phyloP scores from a whole-genome alignment of 2,797 vertebrate species.

The Phrynocephalus vlangalii region DNA sequence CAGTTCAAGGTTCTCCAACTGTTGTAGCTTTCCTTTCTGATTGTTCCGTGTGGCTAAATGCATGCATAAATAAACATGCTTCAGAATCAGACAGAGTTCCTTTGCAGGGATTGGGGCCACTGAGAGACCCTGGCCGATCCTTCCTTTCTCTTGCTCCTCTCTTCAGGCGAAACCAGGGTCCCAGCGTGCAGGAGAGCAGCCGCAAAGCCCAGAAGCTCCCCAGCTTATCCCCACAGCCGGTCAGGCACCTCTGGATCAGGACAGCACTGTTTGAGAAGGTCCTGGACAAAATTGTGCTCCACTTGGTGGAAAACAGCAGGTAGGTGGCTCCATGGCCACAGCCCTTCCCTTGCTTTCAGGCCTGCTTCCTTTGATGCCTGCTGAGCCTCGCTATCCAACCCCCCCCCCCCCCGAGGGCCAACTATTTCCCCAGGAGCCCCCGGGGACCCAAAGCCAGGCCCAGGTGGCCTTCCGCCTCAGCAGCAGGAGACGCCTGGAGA shows the following conservation, averaged over 20 bases:
- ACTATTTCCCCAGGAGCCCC: too few species aligned
- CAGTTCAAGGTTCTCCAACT: not conserved
- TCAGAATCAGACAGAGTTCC: not conserved
- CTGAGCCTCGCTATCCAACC: too few species aligned
- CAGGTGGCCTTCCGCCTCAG: too few species aligned
- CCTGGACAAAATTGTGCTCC: constrained; percentile 95
- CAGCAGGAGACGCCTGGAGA: too few species aligned
- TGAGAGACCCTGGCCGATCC: fast-evolving
- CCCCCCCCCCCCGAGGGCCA: too few species aligned
- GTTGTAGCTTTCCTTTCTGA: not conserved
- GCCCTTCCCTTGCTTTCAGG: not conserved
- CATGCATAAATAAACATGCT: not conserved
- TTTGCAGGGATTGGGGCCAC: not conserved
- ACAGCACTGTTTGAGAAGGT: constrained; percentile 96
- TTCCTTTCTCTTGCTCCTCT: not conserved
- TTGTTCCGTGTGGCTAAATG: not conserved
- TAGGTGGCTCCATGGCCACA: constrained; percentile 56
- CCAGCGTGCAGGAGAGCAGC: constrained; percentile 85
- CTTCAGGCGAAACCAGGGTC: constrained; percentile 87
- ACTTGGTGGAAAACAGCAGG: constrained; percentile 97
- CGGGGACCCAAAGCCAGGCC: too few species aligned
- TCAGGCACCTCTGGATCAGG: constrained; percentile 95
- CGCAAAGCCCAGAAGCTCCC: constrained; percentile 88
- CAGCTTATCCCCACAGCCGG: constrained; percentile 85
- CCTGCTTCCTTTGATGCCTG: not conserved